phyloP scores from a whole-genome alignment of 1,140 invertebrate species.

The Zaprionus tsacasi region DNA sequence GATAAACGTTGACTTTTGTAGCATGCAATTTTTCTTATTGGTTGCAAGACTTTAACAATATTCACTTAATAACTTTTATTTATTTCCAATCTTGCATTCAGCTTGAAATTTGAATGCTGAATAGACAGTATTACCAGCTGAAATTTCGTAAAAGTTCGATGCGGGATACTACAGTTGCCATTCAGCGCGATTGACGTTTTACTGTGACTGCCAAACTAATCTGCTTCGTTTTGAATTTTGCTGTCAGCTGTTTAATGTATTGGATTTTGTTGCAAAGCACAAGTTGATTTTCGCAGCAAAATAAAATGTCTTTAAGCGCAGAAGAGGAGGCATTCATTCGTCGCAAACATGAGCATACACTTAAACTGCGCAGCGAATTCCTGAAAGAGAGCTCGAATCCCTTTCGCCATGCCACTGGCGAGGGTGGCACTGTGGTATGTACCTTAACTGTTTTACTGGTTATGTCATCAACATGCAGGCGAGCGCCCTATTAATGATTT shows the following conservation, averaged over 20 bases:
- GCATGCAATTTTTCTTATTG: not conserved
- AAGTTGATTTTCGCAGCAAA: slow-evolving; percentile 36
- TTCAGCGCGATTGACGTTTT: not conserved
- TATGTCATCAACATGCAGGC: slow-evolving; percentile 77
- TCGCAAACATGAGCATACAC: slow-evolving; percentile 76
- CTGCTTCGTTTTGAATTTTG: slow-evolving; percentile 31
- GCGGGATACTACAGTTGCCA: slow-evolving; percentile 17
- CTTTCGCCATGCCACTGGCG: slow-evolving; percentile 85
- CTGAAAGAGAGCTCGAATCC: slow-evolving; percentile 89
- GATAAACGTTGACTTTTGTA: not conserved
- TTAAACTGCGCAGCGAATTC: slow-evolving; percentile 85
- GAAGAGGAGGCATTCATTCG: slow-evolving; percentile 66
- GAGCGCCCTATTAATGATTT: slow-evolving; percentile 7
- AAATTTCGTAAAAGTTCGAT: not conserved
- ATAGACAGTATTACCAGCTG: slow-evolving; percentile 34
- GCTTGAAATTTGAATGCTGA: slow-evolving; percentile 25
- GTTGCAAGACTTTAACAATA: not conserved
- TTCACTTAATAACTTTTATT: not conserved
- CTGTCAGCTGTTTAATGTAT: slow-evolving; percentile 56
- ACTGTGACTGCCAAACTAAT: slow-evolving; percentile 21
- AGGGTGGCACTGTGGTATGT: slow-evolving; percentile 87
- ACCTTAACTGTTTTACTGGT: slow-evolving; percentile 42
- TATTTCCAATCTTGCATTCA: not conserved
- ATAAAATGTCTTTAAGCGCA: slow-evolving; percentile 59
- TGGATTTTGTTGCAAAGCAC: slow-evolving; percentile 23